phyloP scores from a whole-genome alignment of 2,888 invertebrate species.

The Apomyelois bistriatella region DNA sequence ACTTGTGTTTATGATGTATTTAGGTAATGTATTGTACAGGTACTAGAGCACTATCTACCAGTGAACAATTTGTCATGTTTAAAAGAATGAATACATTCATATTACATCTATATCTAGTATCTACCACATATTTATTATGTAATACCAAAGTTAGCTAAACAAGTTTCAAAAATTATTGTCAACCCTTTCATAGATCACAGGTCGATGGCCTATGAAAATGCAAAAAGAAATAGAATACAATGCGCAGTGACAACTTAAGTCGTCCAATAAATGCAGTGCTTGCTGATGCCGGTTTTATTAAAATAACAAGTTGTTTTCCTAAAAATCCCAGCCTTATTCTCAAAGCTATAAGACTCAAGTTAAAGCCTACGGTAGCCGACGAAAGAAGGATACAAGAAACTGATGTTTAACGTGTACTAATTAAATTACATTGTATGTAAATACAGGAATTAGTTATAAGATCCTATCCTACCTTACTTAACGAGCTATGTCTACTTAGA shows the following conservation, averaged over 20 bases:
- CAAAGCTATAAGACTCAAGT: conserved; percentile 26
- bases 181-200: conserved; percentile 51
- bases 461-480: too few relatives aligned
- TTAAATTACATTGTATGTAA: conserved; percentile 28
- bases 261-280: conserved; percentile 46
- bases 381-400: conserved; percentile 21
- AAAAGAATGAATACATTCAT: too few relatives aligned
- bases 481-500: too few relatives aligned
- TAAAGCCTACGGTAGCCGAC: conserved; percentile 29
- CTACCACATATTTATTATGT: too few relatives aligned
- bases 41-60: too few relatives aligned
- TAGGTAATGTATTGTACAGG: too few relatives aligned
- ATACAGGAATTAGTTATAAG: conserved; percentile 19
- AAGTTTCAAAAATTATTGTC: conserved; percentile 26
- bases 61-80: too few relatives aligned
- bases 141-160: too few relatives aligned
- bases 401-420: conserved; percentile 28
- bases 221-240: conserved; percentile 75
- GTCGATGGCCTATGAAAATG: conserved; percentile 65
- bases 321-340: conserved; percentile 34
- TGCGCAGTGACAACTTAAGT: conserved; percentile 72
- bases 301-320: conserved; percentile 55
- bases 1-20: too few relatives aligned
- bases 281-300: conserved; percentile 58
- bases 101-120: too few relatives aligned